These are phyloP conservation scores for Syndactyla subalaris DNA, from an alignment of 2,797 vertebrate species.

Conservation along the genomic window DNA sequence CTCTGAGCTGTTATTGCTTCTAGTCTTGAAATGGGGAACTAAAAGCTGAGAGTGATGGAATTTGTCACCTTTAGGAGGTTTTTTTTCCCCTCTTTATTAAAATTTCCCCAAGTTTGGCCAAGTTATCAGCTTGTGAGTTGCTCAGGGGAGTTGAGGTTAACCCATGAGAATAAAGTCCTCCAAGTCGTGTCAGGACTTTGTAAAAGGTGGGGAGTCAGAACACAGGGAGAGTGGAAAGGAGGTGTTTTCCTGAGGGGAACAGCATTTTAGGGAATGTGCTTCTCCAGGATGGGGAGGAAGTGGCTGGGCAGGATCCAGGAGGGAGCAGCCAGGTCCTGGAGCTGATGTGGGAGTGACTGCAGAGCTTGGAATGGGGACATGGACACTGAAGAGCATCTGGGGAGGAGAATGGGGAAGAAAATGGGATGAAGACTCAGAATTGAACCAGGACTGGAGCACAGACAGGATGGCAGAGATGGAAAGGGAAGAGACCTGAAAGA, in stretches of 20 bases:
- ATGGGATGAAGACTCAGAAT: not conserved
- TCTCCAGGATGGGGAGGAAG: not conserved
- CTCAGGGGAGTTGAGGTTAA: not conserved
- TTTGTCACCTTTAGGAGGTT: not conserved
- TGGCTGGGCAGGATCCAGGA: not conserved
- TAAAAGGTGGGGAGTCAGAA: not conserved
- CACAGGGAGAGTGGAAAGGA: not conserved
- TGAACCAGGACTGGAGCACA: not conserved
- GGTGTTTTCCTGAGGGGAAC: not conserved
- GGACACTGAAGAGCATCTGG: not conserved
- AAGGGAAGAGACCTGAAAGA: not conserved
- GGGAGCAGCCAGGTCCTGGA: not conserved
- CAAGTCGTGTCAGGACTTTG: not conserved
- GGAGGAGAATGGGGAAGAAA: not conserved
- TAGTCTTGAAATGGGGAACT: not conserved
- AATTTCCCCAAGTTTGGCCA: not conserved
- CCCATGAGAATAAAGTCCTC: not conserved
- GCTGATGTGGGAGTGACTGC: not conserved
- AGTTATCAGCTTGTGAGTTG: not conserved
- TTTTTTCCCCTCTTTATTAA: not conserved
- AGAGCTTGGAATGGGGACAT: not conserved
- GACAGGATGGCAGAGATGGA: not conserved
- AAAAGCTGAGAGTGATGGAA: not conserved
- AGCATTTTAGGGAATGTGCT: not conserved
- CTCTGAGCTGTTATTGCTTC: not conserved